Evolutionary conservation across 2,888 invertebrate genomes (phyloP), one percentile per base, ranked within the genome.

Genomic region (Syrphus vitripennis): DNA sequence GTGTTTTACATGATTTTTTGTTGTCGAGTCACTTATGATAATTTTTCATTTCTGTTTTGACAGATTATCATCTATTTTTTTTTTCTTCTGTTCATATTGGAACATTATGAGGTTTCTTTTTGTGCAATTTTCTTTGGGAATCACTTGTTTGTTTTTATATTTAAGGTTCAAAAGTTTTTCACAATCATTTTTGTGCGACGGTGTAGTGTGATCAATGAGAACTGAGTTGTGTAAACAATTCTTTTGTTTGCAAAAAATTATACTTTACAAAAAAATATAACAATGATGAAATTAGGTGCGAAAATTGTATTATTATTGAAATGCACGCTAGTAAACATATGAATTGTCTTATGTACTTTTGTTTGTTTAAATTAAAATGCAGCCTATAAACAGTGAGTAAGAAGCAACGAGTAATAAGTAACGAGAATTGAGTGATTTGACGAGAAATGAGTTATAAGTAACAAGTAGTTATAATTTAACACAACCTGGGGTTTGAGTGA

Each of bases 31-130:
- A 83, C 74, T 45, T 76, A n/a, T n/a, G 83, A 80, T 75, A 80
- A 80, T 84, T 76, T 71, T 80, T 84, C 71, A 84, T 84, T 84
- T 76, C 40, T 80, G 69, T 80, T 84, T 75, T 75, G 80, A 84
- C 75, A 80, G 80, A 84, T 83, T 70, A 65, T 67, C 65, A 55
- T 29, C 10, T 55, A 29, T 45, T 14, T 42, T 21, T 14, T 29
- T 31, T 10, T 67, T 57, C 50, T 65, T 42, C 21, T 9, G 21
- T 29, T 45, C 16, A 16, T n/a, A n/a, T 42, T 19, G 12, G 14
- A 19, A 29, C 12, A 45, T 29, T 10, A 16, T 42, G 24, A 7
- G 26, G 63, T 12, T 4, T 5, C n/a, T 42, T 63, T 63, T 63
- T 63, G 42, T 26, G 63, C 26, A 42, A 63, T 63, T 63, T 59